Base-by-base conservation (phyloP, 2,888 invertebrate species). In the Sericinus montela region DNA sequence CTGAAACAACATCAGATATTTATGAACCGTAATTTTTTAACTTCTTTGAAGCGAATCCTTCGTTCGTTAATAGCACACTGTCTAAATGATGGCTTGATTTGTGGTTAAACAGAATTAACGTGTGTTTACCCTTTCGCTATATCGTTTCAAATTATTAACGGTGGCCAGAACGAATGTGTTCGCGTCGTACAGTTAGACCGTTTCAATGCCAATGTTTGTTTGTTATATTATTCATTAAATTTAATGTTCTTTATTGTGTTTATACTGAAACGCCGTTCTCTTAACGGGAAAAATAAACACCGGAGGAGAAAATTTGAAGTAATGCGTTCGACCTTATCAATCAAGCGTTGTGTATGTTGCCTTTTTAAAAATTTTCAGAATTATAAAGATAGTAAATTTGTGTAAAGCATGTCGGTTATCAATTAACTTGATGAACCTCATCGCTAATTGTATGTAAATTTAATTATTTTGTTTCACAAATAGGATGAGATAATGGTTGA, bases 111-210 rank as follows among this genome's bases (percentile, higher is more conserved):
- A 19, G 16, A 10, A 13, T n/a, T 35, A 36, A 36, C 15, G 28
- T 10, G n/a, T 44, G 16, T 45, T 37, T 29, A 45, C 16, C 10
- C 28, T 36, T 44, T 36, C 15, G 11, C n/a, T 15, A 28, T 44
- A 36, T 36, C 13, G 45, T 16, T 32, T 16, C 7, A 37, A 29
- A 34, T 34, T 19, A 14, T 43, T 35, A 28, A 25, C 15, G 35
- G 7, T 28, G 15, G 15, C 8, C 7, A 30, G 5, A 30, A 11
- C 6, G n/a, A 30, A 30, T n/a, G 4, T 11, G 16, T 34, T 15
- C 16, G 14, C 14, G 14, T 11, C 10, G 1, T n/a, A n/a, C n/a
- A 16, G 15, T n/a, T 41, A 13, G 8, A 11, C n/a, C 19, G 7
- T 23, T 38, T 38, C 23, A 38, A 13, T 38, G 38, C 8, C 23